Conservation (phyloP, 2,113 vertebrate genomes). For the Candoia aspera region DNA sequence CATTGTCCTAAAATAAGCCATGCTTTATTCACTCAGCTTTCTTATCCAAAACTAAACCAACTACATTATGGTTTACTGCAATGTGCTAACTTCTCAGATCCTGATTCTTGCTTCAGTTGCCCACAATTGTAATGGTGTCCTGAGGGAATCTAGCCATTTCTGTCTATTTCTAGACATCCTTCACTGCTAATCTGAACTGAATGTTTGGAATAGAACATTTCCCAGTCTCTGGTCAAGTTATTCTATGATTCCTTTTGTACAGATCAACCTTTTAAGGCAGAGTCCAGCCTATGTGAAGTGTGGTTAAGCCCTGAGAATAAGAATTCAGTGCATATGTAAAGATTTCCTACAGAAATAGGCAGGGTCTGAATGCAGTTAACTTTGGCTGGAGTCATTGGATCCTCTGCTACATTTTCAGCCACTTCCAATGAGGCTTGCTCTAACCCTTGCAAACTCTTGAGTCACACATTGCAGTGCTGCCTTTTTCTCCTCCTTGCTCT, state of each 20-base stretch:
- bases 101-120: background rate
- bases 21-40: background rate
- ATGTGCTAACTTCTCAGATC: background rate
- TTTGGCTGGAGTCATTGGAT: background rate
- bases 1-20: background rate
- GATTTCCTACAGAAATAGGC: background rate
- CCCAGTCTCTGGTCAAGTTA: background rate
- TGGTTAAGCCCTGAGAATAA: background rate
- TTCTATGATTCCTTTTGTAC: background rate
- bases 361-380: background rate
- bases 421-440: background rate
- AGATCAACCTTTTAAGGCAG: background rate
- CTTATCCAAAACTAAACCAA: background rate
- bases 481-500: background rate
- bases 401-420: background rate
- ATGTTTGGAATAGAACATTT: background rate
- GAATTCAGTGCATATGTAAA: background rate
- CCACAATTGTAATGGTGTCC: background rate
- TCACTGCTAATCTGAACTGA: conserved; percentile 30
- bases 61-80: background rate
- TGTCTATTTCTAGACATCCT: background rate
- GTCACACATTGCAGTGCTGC: background rate
- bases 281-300: background rate
- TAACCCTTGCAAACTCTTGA: background rate
- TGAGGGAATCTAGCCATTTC: background rate